These are phyloP conservation scores for Mizuhopecten yessoensis DNA, from an alignment of 1,140 invertebrate genomes.

Conservation along the genomic window DNA sequence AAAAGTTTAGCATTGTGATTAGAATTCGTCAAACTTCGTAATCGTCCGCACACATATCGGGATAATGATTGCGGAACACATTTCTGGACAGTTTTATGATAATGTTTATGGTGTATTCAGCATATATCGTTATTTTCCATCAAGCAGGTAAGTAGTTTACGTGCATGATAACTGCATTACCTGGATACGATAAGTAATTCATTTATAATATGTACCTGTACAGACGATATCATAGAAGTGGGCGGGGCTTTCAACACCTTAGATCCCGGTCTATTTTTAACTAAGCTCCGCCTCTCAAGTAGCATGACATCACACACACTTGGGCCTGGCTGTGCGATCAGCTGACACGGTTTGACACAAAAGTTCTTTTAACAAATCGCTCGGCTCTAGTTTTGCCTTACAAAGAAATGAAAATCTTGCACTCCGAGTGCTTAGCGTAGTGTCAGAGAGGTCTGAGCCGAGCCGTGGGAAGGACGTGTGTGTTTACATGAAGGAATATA, in stretches of 20 bases:
- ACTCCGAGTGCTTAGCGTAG: not conserved
- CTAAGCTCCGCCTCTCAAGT: constrained; percentile 22
- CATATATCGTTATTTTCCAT: not conserved
- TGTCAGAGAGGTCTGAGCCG: constrained; percentile 1
- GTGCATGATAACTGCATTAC: not conserved
- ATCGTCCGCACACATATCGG: not conserved
- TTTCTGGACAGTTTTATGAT: not conserved
- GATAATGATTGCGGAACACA: not conserved
- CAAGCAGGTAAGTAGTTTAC: not conserved
- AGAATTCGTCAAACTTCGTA: not conserved
- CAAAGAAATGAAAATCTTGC: constrained; percentile 33
- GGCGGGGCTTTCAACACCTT: constrained; percentile 26
- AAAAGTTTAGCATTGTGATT: not conserved
- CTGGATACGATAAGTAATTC: not conserved
- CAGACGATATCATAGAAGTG: not conserved
- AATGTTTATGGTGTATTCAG: not conserved
- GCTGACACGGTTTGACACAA: constrained; percentile 37
- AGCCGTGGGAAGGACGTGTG: constrained; percentile 30
- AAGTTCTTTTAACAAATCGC: constrained; percentile 38
- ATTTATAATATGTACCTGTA: not conserved
- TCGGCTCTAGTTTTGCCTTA: not conserved
- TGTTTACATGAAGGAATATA: constrained; percentile 4
- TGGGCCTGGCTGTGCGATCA: constrained; percentile 14
- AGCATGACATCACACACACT: constrained; percentile 32
- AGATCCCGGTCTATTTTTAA: constrained; percentile 33